Evolutionary conservation across 2,888 invertebrate genomes (phyloP), one percentile per base, ranked within the genome.

Genomic region (Chloroclystis v-ata): DNA sequence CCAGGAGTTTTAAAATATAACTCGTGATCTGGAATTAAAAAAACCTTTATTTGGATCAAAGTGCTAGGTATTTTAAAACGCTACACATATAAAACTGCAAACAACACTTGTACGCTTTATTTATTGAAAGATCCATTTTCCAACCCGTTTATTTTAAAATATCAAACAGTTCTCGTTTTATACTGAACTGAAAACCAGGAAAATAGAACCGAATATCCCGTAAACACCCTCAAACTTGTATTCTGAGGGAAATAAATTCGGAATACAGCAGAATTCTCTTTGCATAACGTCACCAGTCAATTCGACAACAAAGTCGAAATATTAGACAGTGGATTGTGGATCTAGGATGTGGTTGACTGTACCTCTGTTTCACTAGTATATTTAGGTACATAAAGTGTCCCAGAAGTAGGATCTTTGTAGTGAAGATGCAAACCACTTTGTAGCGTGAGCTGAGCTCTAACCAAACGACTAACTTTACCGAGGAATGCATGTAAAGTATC

Each of bases 381-480:
- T n/a, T n/a, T n/a, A n/a, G n/a, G n/a, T n/a, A n/a, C n/a, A n/a
- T n/a, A n/a, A n/a, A n/a, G n/a, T n/a, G n/a, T n/a, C n/a, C n/a
- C n/a, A n/a, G n/a, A n/a, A n/a, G 2, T 20, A 2, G 20, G 5
- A 5, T 4, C 20, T 4, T 20, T 5, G 20, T 2, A 20, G 20
- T 20, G 20, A 5, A 20, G 5, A 20, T 39, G 43, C 46, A 50
- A 50, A 45, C 46, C 46, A 47, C 50, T 46, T 50, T 14, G 39
- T 25, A 11, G 39, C 20, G 5, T 20, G 39, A 46, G 43, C 43
- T 40, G 43, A 43, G n/a, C 35, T 43, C 37, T 28, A 33, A 46
- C 39, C n/a, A n/a, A n/a, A n/a, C 43, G 30, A 8, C 39, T 26
- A 46, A 50, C 43, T 42, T 46, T 39, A 29, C 10, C 13, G 11